phyloP scores from a whole-genome alignment of 1,140 invertebrate species.

The Apocrypta bakeri region DNA sequence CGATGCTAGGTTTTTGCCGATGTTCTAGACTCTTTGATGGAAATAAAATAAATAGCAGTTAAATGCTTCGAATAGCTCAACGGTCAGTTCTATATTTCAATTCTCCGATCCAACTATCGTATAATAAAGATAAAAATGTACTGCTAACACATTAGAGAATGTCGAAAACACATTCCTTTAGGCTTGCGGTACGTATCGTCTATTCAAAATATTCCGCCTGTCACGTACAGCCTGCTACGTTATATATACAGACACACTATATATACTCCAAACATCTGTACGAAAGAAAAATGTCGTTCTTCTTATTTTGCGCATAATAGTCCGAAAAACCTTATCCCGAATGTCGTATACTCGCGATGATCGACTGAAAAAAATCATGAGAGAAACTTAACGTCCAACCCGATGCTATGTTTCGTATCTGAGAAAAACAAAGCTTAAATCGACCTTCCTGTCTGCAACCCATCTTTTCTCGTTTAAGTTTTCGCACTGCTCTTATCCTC shows the following conservation, averaged over 20 bases:
- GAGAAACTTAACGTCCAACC: not conserved
- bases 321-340: not conserved
- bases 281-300: not conserved
- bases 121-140: too few relatives aligned
- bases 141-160: too few relatives aligned
- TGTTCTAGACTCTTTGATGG: not conserved
- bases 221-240: too few relatives aligned
- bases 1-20: not conserved
- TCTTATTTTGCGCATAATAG: not conserved
- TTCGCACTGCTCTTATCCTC: conserved; percentile 28
- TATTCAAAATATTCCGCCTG: too few relatives aligned
- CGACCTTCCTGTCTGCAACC: not conserved
- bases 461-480: not conserved
- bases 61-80: not conserved
- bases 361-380: not conserved
- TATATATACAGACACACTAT: too few relatives aligned
- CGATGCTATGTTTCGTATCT: not conserved
- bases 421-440: conserved; percentile 8
- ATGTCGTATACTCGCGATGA: not conserved
- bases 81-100: too few relatives aligned
- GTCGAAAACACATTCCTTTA: too few relatives aligned
- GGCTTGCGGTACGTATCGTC: too few relatives aligned
- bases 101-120: too few relatives aligned
- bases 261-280: not conserved
- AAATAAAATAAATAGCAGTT: conserved; percentile 15